Base-by-base conservation (phyloP, 2,888 invertebrate genomes). In the Aproaerema taeniolella region DNA sequence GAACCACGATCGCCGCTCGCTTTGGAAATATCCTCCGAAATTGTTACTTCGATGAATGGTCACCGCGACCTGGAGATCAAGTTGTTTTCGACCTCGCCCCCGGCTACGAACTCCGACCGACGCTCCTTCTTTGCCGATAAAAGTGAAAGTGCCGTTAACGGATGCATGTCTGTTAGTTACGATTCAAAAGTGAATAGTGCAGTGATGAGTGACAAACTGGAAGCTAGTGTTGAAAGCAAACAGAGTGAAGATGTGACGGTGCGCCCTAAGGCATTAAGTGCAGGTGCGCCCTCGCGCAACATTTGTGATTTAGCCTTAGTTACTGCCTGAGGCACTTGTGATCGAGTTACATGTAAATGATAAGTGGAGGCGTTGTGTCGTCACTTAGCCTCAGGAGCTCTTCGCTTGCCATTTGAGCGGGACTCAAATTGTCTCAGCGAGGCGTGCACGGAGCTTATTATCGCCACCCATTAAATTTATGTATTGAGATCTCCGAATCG, bases 51-150 rank as follows among this genome's bases (percentile, higher is more conserved):
- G 31, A 89, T 90, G 53, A 92, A 93, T 65, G 93, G 93, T 31
- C 93, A 93, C 66, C 88, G 93, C 45, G 93, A 93, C 74, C 79
- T 93, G 66, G 93, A 93, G 79, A 93, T 93, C 55, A 92, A 92
- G 69, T 91, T 93, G 75, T 93, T 91, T 76, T 91, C 91, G 52
- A 88, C 90, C 55, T 88, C 89, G 62, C 87, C 88, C 49, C 74
- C 86, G 63, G 80, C 82, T 52, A 68, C 77, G 52, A 76, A 71
- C 68, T 64, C 72, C 61, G 79, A 79, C 52, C 76, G 76, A 53
- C 74, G 77, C 60, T 80, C 83, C 66, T 85, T 86, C 68, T 82
- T 85, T 61, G 80, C 71, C 55, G 82, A 80, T 58, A 81, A 78
- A 76, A 79, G 81, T 80, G 83, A 81, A 80, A 85, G 85, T 86